These are phyloP conservation scores for Jaculus jaculus DNA, from an alignment of 2,113 vertebrate genomes.

Conservation along the genomic window DNA sequence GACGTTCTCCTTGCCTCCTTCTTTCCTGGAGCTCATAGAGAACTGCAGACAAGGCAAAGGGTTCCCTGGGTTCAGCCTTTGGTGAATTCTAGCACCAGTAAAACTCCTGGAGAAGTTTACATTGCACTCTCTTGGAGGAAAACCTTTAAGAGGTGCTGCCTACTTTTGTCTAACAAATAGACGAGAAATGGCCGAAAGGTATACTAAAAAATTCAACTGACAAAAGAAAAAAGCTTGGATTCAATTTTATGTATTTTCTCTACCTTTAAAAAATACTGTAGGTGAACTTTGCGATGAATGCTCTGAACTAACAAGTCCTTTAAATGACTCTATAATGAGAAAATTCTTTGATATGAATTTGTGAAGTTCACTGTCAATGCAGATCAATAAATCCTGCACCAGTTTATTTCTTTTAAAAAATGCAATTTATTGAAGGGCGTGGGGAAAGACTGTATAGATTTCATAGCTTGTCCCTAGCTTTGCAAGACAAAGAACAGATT, in stretches of 20 bases:
- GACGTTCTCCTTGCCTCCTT: background rate
- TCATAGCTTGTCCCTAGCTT: slow-evolving; percentile 80
- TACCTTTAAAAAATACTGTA: slow-evolving; percentile 6
- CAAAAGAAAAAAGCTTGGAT: background rate
- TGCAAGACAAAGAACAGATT: slow-evolving; percentile 81
- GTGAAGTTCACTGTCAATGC: slow-evolving; percentile 81
- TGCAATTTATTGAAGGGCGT: slow-evolving; percentile 72
- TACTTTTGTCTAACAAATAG: slow-evolving; percentile 54
- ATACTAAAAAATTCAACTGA: slow-evolving; percentile 18
- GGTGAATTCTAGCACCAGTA: background rate
- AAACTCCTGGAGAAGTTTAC: background rate
- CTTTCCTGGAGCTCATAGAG: background rate
- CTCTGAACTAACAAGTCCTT: slow-evolving; percentile 68
- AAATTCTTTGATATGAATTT: slow-evolving; percentile 82
- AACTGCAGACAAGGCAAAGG: background rate
- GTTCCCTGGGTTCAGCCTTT: background rate
- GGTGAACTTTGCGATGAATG: slow-evolving; percentile 70
- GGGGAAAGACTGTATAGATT: slow-evolving; percentile 69
- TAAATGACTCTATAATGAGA: slow-evolving; percentile 79
- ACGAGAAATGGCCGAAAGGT: slow-evolving; percentile 22
- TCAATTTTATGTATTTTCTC: slow-evolving; percentile 26
- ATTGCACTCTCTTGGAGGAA: slow-evolving; percentile 37
- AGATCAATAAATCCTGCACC: slow-evolving; percentile 84
- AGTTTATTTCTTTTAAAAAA: slow-evolving; percentile 77
- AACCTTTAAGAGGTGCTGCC: background rate